These are phyloP conservation scores for Zhengitettix transpicula DNA, from an alignment of 2,888 invertebrate species.

Conservation along the genomic window DNA sequence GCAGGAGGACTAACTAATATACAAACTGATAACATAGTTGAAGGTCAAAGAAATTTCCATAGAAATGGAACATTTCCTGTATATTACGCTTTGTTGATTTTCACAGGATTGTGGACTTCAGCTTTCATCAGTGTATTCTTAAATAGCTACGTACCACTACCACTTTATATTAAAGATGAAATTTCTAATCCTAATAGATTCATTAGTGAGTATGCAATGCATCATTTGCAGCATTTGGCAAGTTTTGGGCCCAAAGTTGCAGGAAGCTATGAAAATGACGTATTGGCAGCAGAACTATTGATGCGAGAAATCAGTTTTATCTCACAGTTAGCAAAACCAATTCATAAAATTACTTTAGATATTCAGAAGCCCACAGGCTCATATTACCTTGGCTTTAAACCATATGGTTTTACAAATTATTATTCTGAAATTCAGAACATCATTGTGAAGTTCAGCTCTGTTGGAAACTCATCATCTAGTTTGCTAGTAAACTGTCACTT, in stretches of 20 bases:
- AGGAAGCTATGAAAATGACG: constrained; percentile 72
- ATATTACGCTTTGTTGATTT: no score
- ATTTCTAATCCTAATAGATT: constrained; percentile 32
- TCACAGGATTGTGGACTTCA: no score
- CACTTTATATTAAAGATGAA: constrained; percentile 19
- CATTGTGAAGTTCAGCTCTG: constrained; percentile 49
- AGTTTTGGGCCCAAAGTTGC: constrained; percentile 50
- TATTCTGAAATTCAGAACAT: constrained; percentile 73
- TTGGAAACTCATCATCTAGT: constrained; percentile 26
- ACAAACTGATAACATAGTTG: no score
- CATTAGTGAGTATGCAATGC: constrained; percentile 49
- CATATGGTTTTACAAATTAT: constrained; percentile 64
- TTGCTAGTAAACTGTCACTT: constrained; percentile 82
- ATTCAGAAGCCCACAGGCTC: constrained; percentile 53
- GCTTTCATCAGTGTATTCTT: not conserved
- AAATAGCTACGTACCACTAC: constrained; percentile 16
- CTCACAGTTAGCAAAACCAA: constrained; percentile 31
- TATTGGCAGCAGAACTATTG: constrained; percentile 43
- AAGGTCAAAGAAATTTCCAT: no score
- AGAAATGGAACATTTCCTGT: no score
- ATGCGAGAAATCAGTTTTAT: constrained; percentile 35
- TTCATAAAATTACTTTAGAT: constrained; percentile 44
- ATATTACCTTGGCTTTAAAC: constrained; percentile 52
- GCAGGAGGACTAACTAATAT: no score
- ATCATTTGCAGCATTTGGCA: constrained; percentile 41